Evolutionary conservation across 2,888 invertebrate genomes (phyloP), one percentile per base, ranked within the genome.

Genomic region (Eurytoma californica): DNA sequence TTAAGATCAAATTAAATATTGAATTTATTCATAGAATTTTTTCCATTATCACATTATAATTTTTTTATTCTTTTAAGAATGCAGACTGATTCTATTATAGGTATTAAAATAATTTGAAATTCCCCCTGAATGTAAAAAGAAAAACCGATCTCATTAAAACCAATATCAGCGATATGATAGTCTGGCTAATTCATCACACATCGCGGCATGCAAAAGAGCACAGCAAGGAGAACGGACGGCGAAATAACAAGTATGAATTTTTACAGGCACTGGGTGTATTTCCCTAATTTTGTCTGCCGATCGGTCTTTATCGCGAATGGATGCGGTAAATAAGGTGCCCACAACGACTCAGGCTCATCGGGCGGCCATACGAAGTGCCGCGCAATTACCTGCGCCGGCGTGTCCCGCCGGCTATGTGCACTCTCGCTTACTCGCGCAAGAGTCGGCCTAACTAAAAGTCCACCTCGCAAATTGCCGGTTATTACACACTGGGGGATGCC

Each of bases 401-500:
- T 61, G 30, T 57, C 49, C 53, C 53, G n/a, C 55, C 47, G 18
- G 55, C 53, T n/a, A 13, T 39, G 84, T 30, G 53, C 16, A 47
- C 18, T 18, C 63, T n/a, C 61, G 9, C 18, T 53, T 3, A 2
- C 51, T 16, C n/a, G 30, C 68, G 73, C 66, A 57, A 75, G 63
- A 72, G 57, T 73, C 86, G 84, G 86, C 84, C 85, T 87, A 86
- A 88, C 88, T 88, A 87, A 88, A 88, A 88, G 87, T 87, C 86
- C 87, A 84, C 85, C 85, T 86, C 85, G 86, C 86, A 90, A 90
- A 90, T 89, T 89, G 87, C 87, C 84, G 86, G 88, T 88, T 89
- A 90, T 90, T 89, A 89, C 87, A 86, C 86, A 85, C 78, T 39
- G 61, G n/a, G 61, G n/a, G 9, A 39, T 75, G 81, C 80, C 39